Evolutionary conservation across 2,113 vertebrate genomes (phyloP), one percentile per base, ranked within the genome.

Genomic region (Puntigrus tetrazona): DNA sequence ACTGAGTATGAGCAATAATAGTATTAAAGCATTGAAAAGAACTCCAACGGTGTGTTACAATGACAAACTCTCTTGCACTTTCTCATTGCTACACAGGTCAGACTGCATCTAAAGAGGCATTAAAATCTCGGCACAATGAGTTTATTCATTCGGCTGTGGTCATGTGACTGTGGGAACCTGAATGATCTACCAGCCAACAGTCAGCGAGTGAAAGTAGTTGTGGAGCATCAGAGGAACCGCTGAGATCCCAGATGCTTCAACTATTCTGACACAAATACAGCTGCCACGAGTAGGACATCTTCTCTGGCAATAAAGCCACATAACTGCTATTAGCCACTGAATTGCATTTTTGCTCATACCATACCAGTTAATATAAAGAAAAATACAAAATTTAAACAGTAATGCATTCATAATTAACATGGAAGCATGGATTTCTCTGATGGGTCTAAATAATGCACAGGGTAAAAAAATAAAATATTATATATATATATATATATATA

Each of bases 101-200:
- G 87, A 79, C 75, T 52, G 20, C 55, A 89, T 88, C 86, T 84
- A 90, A 91, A 84, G 55, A 76, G 80, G 52, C 61, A 72, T 86
- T 84, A 82, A 89, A 86, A 80, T 45, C 77, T 83, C 29, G 14
- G 61, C 38, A 92, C 92, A 94, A 94, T 93, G 89, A 50, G 43
- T 83, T 75, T 89, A 89, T 92, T 93, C 88, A 92, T 77, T 70
- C 59, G 31, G 86, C 74, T 8, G 10, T 1, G 31, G 84, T 89
- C 92, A 94, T 59, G 76, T 91, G 93, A 92, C 89, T 86, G 89
- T 93, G 92, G 88, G 90, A 92, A 92, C 86, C 87, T 86, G 63
- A 82, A 84, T 82, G 77, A 88, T 76, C 79, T 79, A 36, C 31
- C 59, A 67, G 38, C 18, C 57, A 80, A 80, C 59, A 31, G 25